These are phyloP conservation scores for Percopsis omiscomaycus DNA, from an alignment of 2,797 vertebrate species.

Conservation along the genomic window DNA sequence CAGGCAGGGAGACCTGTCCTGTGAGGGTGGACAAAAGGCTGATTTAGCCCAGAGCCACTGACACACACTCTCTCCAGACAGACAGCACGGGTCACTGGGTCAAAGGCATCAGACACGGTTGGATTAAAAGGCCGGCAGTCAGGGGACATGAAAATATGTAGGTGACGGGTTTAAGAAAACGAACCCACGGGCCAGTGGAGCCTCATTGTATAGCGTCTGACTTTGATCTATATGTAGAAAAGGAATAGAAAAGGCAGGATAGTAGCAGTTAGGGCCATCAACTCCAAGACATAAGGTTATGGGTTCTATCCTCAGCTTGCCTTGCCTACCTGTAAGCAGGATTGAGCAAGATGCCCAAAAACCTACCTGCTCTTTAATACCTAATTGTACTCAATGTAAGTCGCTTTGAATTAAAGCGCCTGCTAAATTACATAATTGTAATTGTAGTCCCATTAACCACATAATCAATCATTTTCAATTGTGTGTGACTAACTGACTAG, in stretches of 20 bases:
- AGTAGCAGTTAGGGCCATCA: too few species aligned
- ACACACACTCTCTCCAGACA: constrained; percentile 58
- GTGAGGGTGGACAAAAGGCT: constrained; percentile 58
- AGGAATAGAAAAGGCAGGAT: background rate
- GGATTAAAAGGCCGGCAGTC: constrained; percentile 58
- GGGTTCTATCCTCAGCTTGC: too few species aligned
- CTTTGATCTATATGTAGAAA: constrained; percentile 18
- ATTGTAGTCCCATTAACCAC: too few species aligned
- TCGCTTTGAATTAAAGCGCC: too few species aligned
- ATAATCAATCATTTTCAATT: background rate
- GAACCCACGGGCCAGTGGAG: constrained; percentile 17
- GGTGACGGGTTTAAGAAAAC: constrained; percentile 48
- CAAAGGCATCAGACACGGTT: constrained; percentile 61
- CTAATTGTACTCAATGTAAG: too few species aligned
- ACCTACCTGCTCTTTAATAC: too few species aligned
- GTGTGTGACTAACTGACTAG: background rate
- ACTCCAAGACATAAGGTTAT: too few species aligned
- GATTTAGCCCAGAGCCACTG: constrained; percentile 59
- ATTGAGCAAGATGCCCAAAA: too few species aligned
- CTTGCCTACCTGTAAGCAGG: too few species aligned
- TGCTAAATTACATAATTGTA: too few species aligned
- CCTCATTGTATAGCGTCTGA: constrained; percentile 11
- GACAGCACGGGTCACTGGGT: constrained; percentile 66
- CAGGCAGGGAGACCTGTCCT: constrained; percentile 60
- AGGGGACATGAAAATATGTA: constrained; percentile 39